phyloP scores from a whole-genome alignment of 2,888 invertebrate genomes.

The Furcula furcula region DNA sequence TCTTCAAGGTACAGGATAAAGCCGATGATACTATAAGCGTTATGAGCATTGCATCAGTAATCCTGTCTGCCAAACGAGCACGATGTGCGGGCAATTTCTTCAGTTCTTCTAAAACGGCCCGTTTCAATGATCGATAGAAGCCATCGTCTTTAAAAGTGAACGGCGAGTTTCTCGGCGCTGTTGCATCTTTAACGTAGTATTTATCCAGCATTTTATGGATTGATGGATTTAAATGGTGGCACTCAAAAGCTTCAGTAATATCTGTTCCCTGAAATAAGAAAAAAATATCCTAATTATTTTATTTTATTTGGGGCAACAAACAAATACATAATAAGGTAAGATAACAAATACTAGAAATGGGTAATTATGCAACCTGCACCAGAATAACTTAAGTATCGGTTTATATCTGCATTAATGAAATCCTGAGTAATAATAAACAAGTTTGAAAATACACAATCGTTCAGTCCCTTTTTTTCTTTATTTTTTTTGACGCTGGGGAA shows the following conservation, averaged over 20 bases:
- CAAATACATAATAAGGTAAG: too few species aligned
- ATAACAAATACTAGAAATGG: too few species aligned
- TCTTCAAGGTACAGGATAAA: constrained; percentile 44
- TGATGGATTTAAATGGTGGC: constrained; percentile 74
- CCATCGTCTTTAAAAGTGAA: constrained; percentile 88
- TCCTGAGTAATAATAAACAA: too few species aligned
- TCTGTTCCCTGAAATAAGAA: constrained; percentile 79
- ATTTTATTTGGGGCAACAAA: too few species aligned
- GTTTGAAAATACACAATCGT: too few species aligned
- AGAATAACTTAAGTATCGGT: too few species aligned
- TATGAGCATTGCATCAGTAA: constrained; percentile 60
- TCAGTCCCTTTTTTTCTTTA: too few species aligned
- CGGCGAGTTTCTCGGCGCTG: constrained; percentile 84
- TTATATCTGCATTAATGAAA: too few species aligned
- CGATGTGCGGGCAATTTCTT: constrained; percentile 69
- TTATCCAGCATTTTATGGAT: constrained; percentile 83
- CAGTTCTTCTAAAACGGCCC: constrained; percentile 75
- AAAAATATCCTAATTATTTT: too few species aligned
- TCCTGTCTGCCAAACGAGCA: constrained; percentile 37
- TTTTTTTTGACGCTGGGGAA: too few species aligned
- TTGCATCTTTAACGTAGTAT: constrained; percentile 84
- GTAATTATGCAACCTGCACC: too few species aligned
- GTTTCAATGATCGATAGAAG: constrained; percentile 87
- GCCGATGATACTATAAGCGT: constrained; percentile 56
- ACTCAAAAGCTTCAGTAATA: constrained; percentile 84